Conservation (phyloP, 2,888 invertebrate genomes). For the Diadromus collaris region DNA sequence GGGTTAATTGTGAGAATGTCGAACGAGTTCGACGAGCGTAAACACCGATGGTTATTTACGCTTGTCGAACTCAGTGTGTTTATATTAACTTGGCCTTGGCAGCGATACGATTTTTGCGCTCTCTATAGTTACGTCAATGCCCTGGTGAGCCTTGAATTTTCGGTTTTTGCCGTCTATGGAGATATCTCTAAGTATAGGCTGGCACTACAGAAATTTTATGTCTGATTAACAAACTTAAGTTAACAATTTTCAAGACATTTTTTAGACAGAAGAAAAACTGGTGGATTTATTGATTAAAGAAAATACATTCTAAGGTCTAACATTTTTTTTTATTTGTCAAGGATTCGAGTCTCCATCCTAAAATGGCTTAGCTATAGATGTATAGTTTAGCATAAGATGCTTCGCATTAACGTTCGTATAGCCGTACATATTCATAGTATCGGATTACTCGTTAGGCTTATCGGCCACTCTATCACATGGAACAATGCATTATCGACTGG, state of each 20-base stretch:
- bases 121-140: constrained; percentile 39
- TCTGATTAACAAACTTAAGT: background rate
- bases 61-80: constrained; percentile 47
- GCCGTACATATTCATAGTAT: constrained; percentile 11
- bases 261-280: background rate
- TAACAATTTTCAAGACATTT: background rate
- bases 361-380: background rate
- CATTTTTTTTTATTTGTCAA: background rate
- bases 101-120: constrained; percentile 43
- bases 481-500: constrained; percentile 37
- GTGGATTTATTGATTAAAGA: background rate
- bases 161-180: constrained; percentile 33
- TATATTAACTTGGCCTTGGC: constrained; percentile 61
- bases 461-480: constrained; percentile 9
- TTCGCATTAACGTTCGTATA: background rate
- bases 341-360: background rate
- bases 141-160: constrained; percentile 38
- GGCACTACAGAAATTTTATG: background rate
- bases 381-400: background rate
- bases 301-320: background rate
- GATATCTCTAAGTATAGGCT: background rate
- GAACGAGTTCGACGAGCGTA: constrained; percentile 4
- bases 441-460: constrained; percentile 49
- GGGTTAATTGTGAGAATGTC: background rate
- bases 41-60: constrained; percentile 46